These are phyloP conservation scores for Pristis pectinata DNA, from an alignment of 2,797 vertebrate species.

Conservation along the genomic window DNA sequence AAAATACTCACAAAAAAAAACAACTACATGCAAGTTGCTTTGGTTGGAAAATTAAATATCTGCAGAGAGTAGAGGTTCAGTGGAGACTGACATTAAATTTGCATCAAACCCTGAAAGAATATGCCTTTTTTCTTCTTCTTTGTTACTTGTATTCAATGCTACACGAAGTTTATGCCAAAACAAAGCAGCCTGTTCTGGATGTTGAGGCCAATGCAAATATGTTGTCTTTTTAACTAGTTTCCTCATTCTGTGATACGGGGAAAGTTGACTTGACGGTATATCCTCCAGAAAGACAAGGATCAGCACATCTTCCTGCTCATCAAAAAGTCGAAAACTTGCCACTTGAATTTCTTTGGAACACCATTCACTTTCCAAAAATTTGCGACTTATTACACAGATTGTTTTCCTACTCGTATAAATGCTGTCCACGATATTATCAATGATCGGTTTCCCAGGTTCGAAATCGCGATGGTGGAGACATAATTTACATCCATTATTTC, in stretches of 20 bases:
- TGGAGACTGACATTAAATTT: neutral
- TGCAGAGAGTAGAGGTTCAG: neutral
- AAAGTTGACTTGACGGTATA: conserved; percentile 50
- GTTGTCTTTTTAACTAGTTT: conserved; percentile 58
- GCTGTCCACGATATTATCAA: conserved; percentile 63
- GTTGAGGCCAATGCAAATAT: conserved; percentile 59
- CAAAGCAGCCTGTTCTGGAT: conserved; percentile 43
- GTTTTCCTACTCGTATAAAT: conserved; percentile 68
- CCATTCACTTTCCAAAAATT: conserved; percentile 63
- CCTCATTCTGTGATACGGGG: conserved; percentile 59
- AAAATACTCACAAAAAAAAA: neutral
- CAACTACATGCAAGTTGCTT: neutral
- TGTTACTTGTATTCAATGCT: conserved; percentile 46
- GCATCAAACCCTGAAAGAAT: conserved; percentile 37
- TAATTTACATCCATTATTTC: conserved; percentile 57
- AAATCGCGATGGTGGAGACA: conserved; percentile 66
- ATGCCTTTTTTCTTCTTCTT: neutral
- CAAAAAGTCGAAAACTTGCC: conserved; percentile 63
- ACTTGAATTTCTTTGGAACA: conserved; percentile 65
- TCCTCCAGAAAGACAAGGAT: conserved; percentile 62
- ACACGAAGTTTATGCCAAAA: conserved; percentile 63
- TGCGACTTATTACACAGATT: conserved; percentile 61
- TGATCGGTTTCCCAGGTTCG: conserved; percentile 59
- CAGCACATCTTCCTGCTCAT: conserved; percentile 61
- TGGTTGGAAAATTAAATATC: neutral